These are phyloP conservation scores for Gerris lacustris DNA, from an alignment of 2,888 invertebrate genomes.

Conservation along the genomic window DNA sequence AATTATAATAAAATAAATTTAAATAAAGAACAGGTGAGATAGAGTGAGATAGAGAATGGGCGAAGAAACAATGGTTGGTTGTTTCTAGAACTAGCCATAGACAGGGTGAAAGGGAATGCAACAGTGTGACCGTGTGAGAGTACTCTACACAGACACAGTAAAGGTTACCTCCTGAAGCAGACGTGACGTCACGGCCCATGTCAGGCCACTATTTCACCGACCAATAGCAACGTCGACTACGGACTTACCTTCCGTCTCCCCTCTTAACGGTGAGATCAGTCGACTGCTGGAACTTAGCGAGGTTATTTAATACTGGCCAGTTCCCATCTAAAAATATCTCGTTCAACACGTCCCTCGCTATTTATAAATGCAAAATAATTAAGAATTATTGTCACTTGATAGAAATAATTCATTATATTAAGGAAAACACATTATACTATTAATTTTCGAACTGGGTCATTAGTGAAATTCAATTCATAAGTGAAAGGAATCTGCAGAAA, in stretches of 20 bases:
- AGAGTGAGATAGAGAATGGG: too few relatives aligned
- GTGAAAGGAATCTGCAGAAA: too few relatives aligned
- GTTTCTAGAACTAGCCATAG: too few relatives aligned
- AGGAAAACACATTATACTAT: too few relatives aligned
- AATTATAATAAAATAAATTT: too few relatives aligned
- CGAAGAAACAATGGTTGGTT: too few relatives aligned
- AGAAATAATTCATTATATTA: too few relatives aligned
- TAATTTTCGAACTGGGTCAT: too few relatives aligned
- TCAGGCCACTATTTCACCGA: neutral
- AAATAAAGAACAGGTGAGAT: too few relatives aligned
- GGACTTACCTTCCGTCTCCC: slow-evolving; percentile 3
- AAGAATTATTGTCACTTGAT: too few relatives aligned
- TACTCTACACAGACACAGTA: neutral
- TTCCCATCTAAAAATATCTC: neutral
- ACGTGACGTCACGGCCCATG: slow-evolving; percentile 1
- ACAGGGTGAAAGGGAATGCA: neutral
- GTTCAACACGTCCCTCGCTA: neutral
- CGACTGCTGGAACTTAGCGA: neutral
- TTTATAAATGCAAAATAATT: too few relatives aligned
- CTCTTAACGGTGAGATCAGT: slow-evolving; percentile 3
- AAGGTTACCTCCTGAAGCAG: neutral
- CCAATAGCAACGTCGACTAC: neutral
- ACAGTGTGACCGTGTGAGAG: neutral
- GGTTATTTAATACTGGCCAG: neutral
- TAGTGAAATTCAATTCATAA: too few relatives aligned